Base-by-base conservation (phyloP, 1,140 invertebrate species). In the Hyposmocoma kahamanoa region DNA sequence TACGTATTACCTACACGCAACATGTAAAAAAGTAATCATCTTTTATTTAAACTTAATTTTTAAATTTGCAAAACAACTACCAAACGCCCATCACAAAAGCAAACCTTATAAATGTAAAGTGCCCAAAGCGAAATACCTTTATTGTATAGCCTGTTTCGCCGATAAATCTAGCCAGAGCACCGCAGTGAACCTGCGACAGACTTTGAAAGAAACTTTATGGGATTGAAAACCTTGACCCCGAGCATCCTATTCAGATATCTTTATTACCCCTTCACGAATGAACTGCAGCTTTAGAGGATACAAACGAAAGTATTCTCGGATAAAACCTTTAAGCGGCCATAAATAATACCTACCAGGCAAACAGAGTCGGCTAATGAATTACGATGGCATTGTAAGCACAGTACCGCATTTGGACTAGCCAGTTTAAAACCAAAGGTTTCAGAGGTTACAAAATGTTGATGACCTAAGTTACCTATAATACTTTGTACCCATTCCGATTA, bases 331-430 rank as follows among this genome's bases (percentile, higher is more conserved):
- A 75, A 76, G 70, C 60, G 53, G 56, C 63, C 65, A 79, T 84
- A 82, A 84, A 84, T 84, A 82, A 80, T 74, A 59, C n/a, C n/a
- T n/a, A n/a, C 55, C 64, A 73, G 49, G 62, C 60, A 67, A 72
- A 63, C 60, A 53, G 62, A 79, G 67, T 69, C 72, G 58, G 57
- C 67, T 81, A 82, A 80, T 84, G 77, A 84, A 76, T 78, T 81
- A 81, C 69, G 74, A 74, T 69, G 66, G 61, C 62, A 26, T 26
- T 11, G 24, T n/a, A n/a, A n/a, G n/a, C n/a, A n/a, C n/a, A n/a
- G n/a, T n/a, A n/a, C n/a, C n/a, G n/a, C n/a, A n/a, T n/a, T n/a
- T n/a, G n/a, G n/a, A n/a, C n/a, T n/a, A n/a, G n/a, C n/a, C n/a
- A n/a, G n/a, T n/a, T n/a, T n/a, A n/a, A n/a, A n/a, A n/a, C n/a